Evolutionary conservation across 1,140 invertebrate genomes (phyloP).

Genomic region (Palaemon carinicauda): DNA sequence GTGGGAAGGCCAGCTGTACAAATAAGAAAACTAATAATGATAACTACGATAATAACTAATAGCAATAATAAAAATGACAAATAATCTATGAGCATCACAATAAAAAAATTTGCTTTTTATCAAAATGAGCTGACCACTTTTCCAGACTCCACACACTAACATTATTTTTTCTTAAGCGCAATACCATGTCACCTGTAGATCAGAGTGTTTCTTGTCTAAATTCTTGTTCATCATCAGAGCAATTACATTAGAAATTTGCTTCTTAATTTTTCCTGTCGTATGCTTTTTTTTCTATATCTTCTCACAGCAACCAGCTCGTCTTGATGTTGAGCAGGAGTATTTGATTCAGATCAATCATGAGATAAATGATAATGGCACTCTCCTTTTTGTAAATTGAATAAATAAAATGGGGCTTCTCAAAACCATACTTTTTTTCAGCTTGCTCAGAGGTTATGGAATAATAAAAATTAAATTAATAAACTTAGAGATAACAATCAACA

Average conservation of each 20-base stretch:
- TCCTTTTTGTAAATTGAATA: slow-evolving; percentile 27
- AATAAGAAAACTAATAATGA: slow-evolving; percentile 12
- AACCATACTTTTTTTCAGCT: too few relatives aligned
- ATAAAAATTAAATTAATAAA: not conserved
- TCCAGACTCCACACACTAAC: slow-evolving; percentile 46
- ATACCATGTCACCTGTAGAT: not conserved
- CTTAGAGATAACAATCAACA: slow-evolving; percentile 46
- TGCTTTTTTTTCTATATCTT: not conserved
- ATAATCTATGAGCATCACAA: slow-evolving; percentile 25
- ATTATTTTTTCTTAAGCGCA: slow-evolving; percentile 14
- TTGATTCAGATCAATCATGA: slow-evolving; percentile 50
- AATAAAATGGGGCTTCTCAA: not conserved
- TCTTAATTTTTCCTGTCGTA: not conserved
- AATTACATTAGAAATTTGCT: not conserved
- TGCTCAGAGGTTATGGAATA: too few relatives aligned
- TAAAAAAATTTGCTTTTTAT: slow-evolving; percentile 44
- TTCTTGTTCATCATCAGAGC: not conserved
- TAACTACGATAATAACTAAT: not conserved
- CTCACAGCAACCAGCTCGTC: slow-evolving; percentile 30
- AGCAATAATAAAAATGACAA: slow-evolving; percentile 13
- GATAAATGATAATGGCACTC: slow-evolving; percentile 37
- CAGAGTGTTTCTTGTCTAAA: not conserved
- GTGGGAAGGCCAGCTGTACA: slow-evolving; percentile 45
- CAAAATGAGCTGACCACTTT: slow-evolving; percentile 51
- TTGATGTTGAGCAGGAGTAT: slow-evolving; percentile 52